Evolutionary conservation across 2,888 invertebrate genomes (phyloP), one percentile per base, ranked within the genome.

Genomic region (Drepana falcataria): DNA sequence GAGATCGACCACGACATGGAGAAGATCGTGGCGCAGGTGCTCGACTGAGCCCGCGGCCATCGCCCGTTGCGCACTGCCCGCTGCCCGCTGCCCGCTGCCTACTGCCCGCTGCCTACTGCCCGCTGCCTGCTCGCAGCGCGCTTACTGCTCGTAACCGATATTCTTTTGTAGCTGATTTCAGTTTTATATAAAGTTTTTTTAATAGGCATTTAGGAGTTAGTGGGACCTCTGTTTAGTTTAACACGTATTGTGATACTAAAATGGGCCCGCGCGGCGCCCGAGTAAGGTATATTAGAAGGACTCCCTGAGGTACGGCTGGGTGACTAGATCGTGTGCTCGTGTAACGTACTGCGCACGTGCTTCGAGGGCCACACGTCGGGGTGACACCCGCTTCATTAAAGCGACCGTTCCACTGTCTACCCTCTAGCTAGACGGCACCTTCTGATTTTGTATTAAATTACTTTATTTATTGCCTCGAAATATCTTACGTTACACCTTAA

Each of bases 1-100:
- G 93, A 94, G 77, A 91, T 93, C 68, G 94, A 95, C 85, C 93
- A 94, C 81, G 94, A 95, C 82, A 94, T 95, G 94, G 95, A 95
- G 87, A 95, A 95, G 85, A 94, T 95, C 91, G 95, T 95, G 66
- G 93, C 94, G 68, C 93, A 94, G 82, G 94, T 85, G 56, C 75
- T 83, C 53, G 83, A 82, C 69, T 77, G 76, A 77, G 52, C 59
- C 51, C 48, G 47, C 37, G 48, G 51, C 37, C 21, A 21, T 21
- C 21, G 21, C 21, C 21, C 21, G 21, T 21, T 21, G 21, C 21
- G 21, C 21, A 21, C 21, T 21, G 21, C 21, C 21, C 21, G 21
- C 1, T 21, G 21, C 21, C 21, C 21, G 21, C 21, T 21, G 21
- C 21, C 21, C 21, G 21, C 21, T 21, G 21, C 21, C 21, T 21